A percentile compares a stretch with the other conserved stretches of the same genome.
Conservation (phyloP, 2,888 invertebrate genomes). For the Alsophila aescularia region DNA sequence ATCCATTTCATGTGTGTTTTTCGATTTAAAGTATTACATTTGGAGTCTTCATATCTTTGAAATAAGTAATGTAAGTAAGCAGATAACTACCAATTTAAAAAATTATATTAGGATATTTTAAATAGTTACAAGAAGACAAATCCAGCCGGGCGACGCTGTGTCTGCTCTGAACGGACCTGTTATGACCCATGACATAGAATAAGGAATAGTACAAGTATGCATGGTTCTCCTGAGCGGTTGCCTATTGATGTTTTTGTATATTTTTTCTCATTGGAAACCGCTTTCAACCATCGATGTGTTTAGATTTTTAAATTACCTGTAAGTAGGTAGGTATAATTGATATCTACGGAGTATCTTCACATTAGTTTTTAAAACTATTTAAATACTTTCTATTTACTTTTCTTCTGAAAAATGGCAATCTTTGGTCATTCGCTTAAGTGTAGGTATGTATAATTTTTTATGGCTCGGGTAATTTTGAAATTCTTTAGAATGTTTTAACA, state of each 20-base stretch:
- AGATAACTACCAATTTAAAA: conserved; percentile 1
- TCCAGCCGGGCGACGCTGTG: conserved; percentile 28
- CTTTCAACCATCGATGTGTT: conserved; percentile 14
- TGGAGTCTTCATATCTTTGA: conserved; percentile 8
- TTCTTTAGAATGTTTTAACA: no score
- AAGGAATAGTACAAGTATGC: background rate
- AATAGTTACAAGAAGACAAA: conserved; percentile 16
- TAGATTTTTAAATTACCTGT: conserved; percentile 23
- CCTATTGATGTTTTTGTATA: conserved; percentile 25
- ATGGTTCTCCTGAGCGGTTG: conserved; percentile 19
- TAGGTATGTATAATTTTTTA: no score
- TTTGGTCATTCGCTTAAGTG: no score
- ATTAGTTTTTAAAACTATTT: background rate
- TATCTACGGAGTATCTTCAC: background rate
- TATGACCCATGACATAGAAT: background rate
- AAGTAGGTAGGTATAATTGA: conserved; percentile 1
- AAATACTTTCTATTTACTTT: no score
- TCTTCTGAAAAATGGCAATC: no score
- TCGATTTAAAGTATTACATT: no score
- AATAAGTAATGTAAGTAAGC: no score
- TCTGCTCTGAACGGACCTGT: conserved; percentile 27
- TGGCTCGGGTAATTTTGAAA: no score
- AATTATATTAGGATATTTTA: conserved; percentile 13
- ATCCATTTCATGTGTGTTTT: no score
- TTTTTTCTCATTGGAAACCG: conserved; percentile 11